A percentile compares a stretch with the other conserved stretches of the same genome.
Evolutionary conservation across 2,113 vertebrate species (phyloP).

Genomic region (Polyodon spathula): DNA sequence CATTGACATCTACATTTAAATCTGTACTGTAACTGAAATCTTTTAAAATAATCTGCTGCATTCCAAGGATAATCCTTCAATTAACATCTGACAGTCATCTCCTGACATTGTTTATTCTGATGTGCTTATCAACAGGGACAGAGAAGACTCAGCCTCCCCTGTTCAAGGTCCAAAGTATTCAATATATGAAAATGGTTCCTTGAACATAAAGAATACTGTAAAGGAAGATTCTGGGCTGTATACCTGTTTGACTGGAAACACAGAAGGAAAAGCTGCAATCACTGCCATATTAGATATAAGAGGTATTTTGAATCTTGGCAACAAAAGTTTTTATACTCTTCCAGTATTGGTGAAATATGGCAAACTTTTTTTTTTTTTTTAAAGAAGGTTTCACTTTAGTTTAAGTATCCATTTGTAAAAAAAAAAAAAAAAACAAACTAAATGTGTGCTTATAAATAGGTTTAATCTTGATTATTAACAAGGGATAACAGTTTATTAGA

Average conservation of each 20-base stretch:
- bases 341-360: slow-evolving; percentile 1
- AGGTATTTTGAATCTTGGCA: slow-evolving; percentile 63
- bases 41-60: too few species aligned
- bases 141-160: slow-evolving; percentile 56
- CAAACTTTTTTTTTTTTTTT: slow-evolving; percentile 13
- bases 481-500: neutral
- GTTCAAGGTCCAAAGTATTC: slow-evolving; percentile 50
- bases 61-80: too few species aligned
- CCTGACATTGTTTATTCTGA: neutral
- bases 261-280: slow-evolving; percentile 67
- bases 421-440: neutral
- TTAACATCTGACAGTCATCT: neutral
- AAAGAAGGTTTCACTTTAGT: neutral
- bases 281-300: slow-evolving; percentile 71
- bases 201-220: slow-evolving; percentile 60
- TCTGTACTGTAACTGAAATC: too few species aligned
- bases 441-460: neutral
- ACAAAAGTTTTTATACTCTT: too few species aligned
- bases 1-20: too few species aligned
- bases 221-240: slow-evolving; percentile 73
- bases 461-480: neutral
- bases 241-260: slow-evolving; percentile 73
- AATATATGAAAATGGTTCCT: slow-evolving; percentile 62
- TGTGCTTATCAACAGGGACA: slow-evolving; percentile 56
- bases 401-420: neutral